A percentile compares a stretch with the other conserved stretches of the same genome.
Evolutionary conservation across 2,113 vertebrate species (phyloP).

Genomic region (Ceyx margarethae): DNA sequence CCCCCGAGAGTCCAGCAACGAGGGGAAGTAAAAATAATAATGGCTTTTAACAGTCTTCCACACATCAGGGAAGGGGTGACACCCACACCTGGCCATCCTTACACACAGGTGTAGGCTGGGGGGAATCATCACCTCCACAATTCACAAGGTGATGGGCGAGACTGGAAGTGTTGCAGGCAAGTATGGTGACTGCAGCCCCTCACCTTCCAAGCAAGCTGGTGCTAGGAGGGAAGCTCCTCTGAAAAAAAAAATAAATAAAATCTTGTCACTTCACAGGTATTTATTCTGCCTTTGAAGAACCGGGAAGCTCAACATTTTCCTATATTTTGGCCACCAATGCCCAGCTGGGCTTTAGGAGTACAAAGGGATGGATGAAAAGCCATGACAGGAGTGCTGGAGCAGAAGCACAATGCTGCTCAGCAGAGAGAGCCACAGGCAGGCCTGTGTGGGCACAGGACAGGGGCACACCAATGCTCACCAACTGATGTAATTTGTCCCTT

Average conservation of each 20-base stretch:
- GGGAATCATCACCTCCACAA: not conserved
- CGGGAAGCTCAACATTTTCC: rapidly evolving
- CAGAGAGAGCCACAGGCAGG: not conserved
- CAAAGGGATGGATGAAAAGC: not conserved
- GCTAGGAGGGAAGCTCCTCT: not conserved
- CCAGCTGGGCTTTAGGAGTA: not conserved
- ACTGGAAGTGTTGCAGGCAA: not conserved
- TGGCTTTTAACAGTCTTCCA: not conserved
- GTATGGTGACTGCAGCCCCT: not conserved
- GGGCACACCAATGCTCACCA: rapidly evolving
- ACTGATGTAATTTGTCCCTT: not conserved
- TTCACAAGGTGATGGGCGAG: not conserved
- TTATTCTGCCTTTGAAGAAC: not conserved
- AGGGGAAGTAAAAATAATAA: not conserved
- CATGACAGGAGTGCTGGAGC: not conserved
- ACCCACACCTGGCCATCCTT: not conserved
- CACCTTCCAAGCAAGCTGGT: not conserved
- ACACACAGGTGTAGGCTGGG: not conserved
- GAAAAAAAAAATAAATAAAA: not conserved
- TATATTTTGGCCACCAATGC: not conserved
- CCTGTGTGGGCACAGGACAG: rapidly evolving
- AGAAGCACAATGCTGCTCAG: not conserved
- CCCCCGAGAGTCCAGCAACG: not conserved
- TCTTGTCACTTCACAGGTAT: not conserved
- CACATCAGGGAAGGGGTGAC: not conserved